phyloP scores from a whole-genome alignment of 2,797 vertebrate species.

The Phrynocephalus vlangalii region DNA sequence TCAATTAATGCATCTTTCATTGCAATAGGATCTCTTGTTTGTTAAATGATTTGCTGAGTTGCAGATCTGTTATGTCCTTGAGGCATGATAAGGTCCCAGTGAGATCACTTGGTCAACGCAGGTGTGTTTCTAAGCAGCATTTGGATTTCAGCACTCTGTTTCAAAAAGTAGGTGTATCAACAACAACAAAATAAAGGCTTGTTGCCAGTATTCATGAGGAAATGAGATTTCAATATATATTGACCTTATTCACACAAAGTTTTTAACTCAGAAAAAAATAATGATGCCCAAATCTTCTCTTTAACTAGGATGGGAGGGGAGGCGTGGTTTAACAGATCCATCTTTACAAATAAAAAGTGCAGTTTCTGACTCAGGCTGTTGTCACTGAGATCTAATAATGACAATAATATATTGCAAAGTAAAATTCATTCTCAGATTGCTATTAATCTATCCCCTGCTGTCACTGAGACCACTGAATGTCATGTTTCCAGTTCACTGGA shows the following conservation, averaged over 20 bases:
- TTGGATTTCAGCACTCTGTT: neutral
- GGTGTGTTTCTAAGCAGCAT: neutral
- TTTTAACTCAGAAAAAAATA: neutral
- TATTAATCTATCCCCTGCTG: neutral
- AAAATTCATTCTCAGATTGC: neutral
- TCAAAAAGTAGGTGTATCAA: neutral
- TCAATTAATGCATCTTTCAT: neutral
- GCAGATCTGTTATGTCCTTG: neutral
- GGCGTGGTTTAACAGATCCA: neutral
- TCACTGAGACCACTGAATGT: neutral
- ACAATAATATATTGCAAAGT: constrained; percentile 17
- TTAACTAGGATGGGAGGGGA: neutral
- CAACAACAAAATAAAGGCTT: constrained; percentile 22
- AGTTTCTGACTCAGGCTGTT: constrained; percentile 8
- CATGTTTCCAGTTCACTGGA: neutral
- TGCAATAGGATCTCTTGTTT: neutral
- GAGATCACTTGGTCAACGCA: neutral
- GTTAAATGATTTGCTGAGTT: neutral
- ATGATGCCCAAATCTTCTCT: neutral
- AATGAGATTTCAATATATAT: constrained; percentile 19
- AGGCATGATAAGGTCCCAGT: constrained; percentile 2
- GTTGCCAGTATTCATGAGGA: constrained; percentile 8
- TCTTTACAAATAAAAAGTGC: constrained; percentile 1
- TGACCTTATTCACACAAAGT: constrained; percentile 12
- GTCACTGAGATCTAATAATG: neutral